phyloP scores from a whole-genome alignment of 2,113 vertebrate genomes.

The Rutilus rutilus region DNA sequence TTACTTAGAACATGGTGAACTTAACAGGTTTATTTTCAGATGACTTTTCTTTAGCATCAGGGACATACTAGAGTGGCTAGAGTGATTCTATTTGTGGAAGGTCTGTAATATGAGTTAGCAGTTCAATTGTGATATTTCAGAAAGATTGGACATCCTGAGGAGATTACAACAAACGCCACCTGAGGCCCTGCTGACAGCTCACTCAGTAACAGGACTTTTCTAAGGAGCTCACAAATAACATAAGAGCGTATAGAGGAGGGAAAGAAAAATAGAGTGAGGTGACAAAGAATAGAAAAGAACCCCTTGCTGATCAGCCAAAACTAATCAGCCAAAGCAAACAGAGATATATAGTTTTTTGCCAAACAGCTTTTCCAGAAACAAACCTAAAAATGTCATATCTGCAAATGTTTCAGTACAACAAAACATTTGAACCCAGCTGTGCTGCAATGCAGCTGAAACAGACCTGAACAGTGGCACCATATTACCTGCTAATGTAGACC shows the following conservation, averaged over 20 bases:
- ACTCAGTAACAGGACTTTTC: conserved; percentile 17
- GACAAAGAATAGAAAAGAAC: neutral
- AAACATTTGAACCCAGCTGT: neutral
- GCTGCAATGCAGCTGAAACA: conserved; percentile 11
- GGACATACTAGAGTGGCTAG: neutral
- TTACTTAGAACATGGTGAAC: conserved; percentile 2
- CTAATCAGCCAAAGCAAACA: no score
- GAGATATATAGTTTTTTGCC: no score
- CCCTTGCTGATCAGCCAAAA: neutral
- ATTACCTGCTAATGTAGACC: conserved; percentile 9
- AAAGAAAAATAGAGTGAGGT: neutral
- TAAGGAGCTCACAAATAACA: neutral
- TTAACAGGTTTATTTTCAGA: conserved; percentile 43
- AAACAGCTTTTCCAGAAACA: neutral
- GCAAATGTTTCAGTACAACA: neutral
- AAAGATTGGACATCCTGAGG: conserved; percentile 63
- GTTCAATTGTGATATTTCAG: conserved; percentile 42
- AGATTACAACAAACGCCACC: conserved; percentile 65
- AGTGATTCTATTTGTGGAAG: conserved; percentile 7
- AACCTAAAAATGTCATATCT: neutral
- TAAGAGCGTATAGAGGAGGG: neutral
- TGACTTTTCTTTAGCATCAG: conserved; percentile 10
- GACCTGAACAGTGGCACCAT: neutral
- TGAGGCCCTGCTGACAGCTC: conserved; percentile 53
- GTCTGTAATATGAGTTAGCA: conserved; percentile 25